Base-by-base conservation (phyloP, 64 coral and sea anemone genomes). In the Platygyra sinensis region DNA sequence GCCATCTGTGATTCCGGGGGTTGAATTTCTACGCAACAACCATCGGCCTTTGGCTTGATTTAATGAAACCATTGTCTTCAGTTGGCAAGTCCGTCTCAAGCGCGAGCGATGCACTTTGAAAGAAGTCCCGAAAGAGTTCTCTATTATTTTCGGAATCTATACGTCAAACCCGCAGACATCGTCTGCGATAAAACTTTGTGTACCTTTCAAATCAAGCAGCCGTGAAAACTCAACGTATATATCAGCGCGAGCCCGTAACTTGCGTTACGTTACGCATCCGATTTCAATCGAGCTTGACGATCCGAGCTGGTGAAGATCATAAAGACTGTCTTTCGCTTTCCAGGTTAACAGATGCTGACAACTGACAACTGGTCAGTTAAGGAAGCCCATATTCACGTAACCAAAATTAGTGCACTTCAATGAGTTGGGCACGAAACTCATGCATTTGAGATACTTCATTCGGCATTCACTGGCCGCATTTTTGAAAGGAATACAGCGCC, bases 351-450 rank as follows among this genome's bases (percentile, higher is more conserved):
- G 20, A 62, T 22, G 33, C 52, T 85, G 38, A 72, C 33, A 85
- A 71, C 42, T 85, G 81, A 85, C 81, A 85, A 72, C 22, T 77
- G 24, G 7, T 16, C n/a, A 16, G 80, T 49, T 83, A 67, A 42
- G 61, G 60, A 69, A 85, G 63, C 33, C 50, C 62, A 29, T 85
- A 85, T 71, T 39, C 71, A 64, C 33, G 38, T 72, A 67, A 85
- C 22, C 62, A 69, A 31, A 85, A 72, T 71, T 85, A 85, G 71
- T 85, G 52, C 67, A 71, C 81, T 85, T 85, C 72, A 85, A 85
- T 85, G 81, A 85, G 81, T 64, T 67, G 81, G 81, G 81, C 81
- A 85, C 81, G 81, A 85, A 67, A 85, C 81, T 85, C 63, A 85
- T 85, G 81, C 81, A 85, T 85, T 71, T 64, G 60, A 85, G 81